Evolutionary conservation across 2,797 vertebrate genomes (phyloP).

Genomic region (Tragelaphus oryx): DNA sequence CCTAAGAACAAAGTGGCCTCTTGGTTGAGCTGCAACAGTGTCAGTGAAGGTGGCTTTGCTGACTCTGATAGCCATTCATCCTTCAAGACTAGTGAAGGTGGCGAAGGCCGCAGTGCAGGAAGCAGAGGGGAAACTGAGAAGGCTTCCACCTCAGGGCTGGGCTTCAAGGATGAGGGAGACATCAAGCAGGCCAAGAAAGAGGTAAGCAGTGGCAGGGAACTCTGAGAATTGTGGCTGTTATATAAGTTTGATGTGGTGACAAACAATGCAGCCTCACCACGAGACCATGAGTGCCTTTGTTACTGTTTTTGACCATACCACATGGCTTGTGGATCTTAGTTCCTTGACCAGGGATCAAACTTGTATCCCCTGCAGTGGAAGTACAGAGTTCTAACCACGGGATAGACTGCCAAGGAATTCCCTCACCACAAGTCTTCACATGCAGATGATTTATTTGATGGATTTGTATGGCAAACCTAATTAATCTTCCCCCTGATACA

Average conservation of each 20-base stretch:
- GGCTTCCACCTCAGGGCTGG: fast-evolving
- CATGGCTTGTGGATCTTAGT: not conserved
- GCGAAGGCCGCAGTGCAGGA: slow-evolving; percentile 62
- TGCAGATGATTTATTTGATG: not conserved
- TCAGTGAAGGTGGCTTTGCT: slow-evolving; percentile 71
- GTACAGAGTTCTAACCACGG: not conserved
- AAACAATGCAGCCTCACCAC: not conserved
- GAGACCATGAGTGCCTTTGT: not conserved
- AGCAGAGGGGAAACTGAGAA: slow-evolving; percentile 60
- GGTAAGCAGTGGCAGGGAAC: slow-evolving; percentile 54
- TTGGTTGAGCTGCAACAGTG: slow-evolving; percentile 91
- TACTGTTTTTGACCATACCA: not conserved
- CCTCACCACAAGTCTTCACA: not conserved
- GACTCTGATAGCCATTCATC: slow-evolving; percentile 77
- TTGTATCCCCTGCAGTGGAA: not conserved
- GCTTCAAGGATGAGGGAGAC: slow-evolving; percentile 69
- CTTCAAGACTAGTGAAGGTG: slow-evolving; percentile 68
- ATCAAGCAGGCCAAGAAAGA: slow-evolving; percentile 77
- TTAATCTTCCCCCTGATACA: not conserved
- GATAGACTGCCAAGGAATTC: not conserved
- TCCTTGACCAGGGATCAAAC: not conserved
- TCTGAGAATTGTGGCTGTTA: not conserved
- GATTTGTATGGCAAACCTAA: not conserved
- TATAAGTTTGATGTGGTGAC: not conserved
- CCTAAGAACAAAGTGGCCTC: slow-evolving; percentile 96